These are phyloP conservation scores for Cinclus cinclus DNA, from an alignment of 2,113 vertebrate species.

Conservation along the genomic window DNA sequence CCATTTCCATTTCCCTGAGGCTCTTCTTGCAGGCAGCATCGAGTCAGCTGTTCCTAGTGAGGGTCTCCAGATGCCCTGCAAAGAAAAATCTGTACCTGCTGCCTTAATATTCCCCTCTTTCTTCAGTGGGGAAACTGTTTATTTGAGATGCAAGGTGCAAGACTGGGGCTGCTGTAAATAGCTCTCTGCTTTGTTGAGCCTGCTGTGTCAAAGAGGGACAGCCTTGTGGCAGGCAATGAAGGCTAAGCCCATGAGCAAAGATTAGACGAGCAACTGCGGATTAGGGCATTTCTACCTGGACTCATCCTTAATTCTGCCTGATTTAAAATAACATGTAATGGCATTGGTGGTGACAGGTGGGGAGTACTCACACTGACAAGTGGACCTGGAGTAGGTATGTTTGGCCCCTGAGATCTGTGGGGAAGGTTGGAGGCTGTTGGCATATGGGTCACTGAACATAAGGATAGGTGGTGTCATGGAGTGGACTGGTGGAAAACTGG, in stretches of 20 bases:
- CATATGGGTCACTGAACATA: neutral
- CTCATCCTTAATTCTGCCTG: conserved; percentile 33
- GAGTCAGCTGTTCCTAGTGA: neutral
- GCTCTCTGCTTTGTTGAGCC: neutral
- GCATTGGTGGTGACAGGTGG: neutral
- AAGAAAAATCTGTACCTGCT: neutral
- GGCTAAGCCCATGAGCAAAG: neutral
- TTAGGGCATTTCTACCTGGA: conserved; percentile 44
- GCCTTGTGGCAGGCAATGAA: neutral
- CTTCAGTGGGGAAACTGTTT: neutral
- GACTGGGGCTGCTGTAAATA: neutral
- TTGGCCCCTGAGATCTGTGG: neutral
- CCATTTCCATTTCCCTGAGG: neutral
- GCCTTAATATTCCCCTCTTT: neutral
- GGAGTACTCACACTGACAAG: neutral
- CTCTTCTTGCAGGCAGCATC: neutral
- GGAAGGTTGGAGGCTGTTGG: neutral
- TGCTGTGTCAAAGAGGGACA: conserved; percentile 15
- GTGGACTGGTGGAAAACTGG: neutral
- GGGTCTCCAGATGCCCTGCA: neutral
- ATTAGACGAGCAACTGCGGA: conserved; percentile 2
- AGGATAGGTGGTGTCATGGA: neutral
- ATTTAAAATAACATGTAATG: neutral
- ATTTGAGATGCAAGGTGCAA: neutral
- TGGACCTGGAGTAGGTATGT: neutral